phyloP scores from a whole-genome alignment of 2,113 vertebrate species.

The Ovibos moschatus region DNA sequence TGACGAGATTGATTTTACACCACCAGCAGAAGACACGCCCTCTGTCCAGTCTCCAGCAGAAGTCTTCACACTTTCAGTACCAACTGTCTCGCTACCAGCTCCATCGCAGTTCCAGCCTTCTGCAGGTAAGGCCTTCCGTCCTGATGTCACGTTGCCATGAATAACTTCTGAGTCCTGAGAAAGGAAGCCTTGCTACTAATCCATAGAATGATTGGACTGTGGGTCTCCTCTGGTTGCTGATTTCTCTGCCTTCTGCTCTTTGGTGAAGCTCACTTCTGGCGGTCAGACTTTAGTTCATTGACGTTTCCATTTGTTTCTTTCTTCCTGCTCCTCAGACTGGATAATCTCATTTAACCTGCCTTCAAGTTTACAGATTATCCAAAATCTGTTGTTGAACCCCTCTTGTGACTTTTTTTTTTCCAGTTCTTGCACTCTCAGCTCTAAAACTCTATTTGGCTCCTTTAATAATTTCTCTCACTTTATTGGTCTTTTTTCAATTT shows the following conservation, averaged over 20 bases:
- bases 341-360: not conserved
- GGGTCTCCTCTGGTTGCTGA: not conserved
- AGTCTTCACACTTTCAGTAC: conserved; percentile 95
- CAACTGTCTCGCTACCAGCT: conserved; percentile 89
- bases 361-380: not conserved
- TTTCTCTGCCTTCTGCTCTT: not conserved
- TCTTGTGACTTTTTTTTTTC: not conserved
- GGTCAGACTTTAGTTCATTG: not conserved
- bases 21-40: conserved; percentile 97
- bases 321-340: not conserved
- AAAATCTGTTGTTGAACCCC: not conserved
- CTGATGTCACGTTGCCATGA: not conserved
- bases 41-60: conserved; percentile 95
- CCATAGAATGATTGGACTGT: not conserved
- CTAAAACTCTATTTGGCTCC: not conserved
- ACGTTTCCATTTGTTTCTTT: not conserved
- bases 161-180: not conserved
- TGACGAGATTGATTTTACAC: conserved; percentile 97
- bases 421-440: not conserved
- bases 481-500: not conserved
- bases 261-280: not conserved
- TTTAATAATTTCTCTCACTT: not conserved
- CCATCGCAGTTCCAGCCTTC: conserved; percentile 90
- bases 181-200: not conserved
- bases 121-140: conserved; percentile 81